Base-by-base conservation (phyloP, 1,140 invertebrate species). In the Panagrolaimus sp. region DNA sequence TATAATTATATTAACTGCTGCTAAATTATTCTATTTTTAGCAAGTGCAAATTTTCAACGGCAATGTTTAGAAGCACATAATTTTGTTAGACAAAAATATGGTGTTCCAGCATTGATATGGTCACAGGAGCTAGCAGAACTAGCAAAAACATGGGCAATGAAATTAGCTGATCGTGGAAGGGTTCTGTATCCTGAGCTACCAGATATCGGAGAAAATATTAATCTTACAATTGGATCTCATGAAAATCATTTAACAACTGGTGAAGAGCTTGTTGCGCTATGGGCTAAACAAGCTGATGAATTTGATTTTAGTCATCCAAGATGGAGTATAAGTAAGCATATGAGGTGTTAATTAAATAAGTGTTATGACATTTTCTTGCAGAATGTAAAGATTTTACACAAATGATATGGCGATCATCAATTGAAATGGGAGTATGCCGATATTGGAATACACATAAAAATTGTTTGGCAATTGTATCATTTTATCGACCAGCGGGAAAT, bases 401-500 rank as follows among this genome's bases (percentile, higher is more conserved):
- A 85, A 86, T 95, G 80, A 89, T 94, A 14, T 95, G 92, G 92
- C 88, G 88, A 38, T 87, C 85, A 7, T 90, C 89, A 8, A 87
- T 87, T 51, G 87, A 89, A 76, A 88, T 93, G 77, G 92, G 92
- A 0, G 88, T 93, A 4, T 91, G 91, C 14, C 57, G 80, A 25
- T 75, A 73, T 46, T 82, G 80, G 80, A 80, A 83, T 62, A 83
- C 75, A 9, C 61, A 73, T 8, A 78, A 78, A 43, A 79, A 83
- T 63, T 81, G 74, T 68, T 53, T 83, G 9, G 78, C 81, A 14
- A 75, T 82, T 38, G 80, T 82, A 1, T 80, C 78, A 4, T 83
- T 82, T 62, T 82, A 82, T 66, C 62, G 81, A 31, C 81, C 80
- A 0, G 72, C 65, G 45, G 80, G 80, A 14, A 82, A 82, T 69